Base-by-base conservation (phyloP, 2,888 invertebrate species). In the Sabatieria punctata region DNA sequence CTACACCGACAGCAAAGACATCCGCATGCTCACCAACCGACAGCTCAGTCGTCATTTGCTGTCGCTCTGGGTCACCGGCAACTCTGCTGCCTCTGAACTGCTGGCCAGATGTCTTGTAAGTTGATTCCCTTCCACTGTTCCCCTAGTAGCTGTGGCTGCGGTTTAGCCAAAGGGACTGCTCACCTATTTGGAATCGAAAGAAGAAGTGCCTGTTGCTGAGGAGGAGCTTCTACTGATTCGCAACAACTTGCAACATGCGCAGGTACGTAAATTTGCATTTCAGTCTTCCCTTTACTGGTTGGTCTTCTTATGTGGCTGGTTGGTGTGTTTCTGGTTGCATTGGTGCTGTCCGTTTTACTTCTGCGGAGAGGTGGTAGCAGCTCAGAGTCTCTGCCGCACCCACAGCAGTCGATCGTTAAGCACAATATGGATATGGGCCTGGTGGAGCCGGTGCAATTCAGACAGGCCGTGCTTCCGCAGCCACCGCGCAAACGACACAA, bases 161-260 rank as follows among this genome's bases (percentile, higher is more conserved):
- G 63, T 69, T 13, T 68, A 91, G 89, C 97, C 95, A 1, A 78
- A 82, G 51, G 95, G 97, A 30, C 73, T 97, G 21, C 72, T 95
- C 48, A 77, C 77, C 45, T 91, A 82, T 68, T 73, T 97, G 52
- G 89, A 93, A 60, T 85, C 85, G 0, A 73, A 77, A 25, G 91
- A 89, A 49, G 73, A 76, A 46, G 82, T 89, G 1, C 85, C 88
- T 2, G 60, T 64, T 0, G 76, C 78, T 41, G 69, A 71, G 45
- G 68, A 68, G 35, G 73, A 73, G 56, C 60, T 69, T 35, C 63
- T 75, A 8, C 64, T 71, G 52, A 63, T 68, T 3, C 74, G 97
- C 45, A 93, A 97, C 71, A 97, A 95, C 73, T 74, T 97, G 56
- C 85, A 86, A 70, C 77, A 93, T 51, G 95, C 93, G 35, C 82